Percentiles rank a stretch among this genome's conserved stretches.
Conservation (phyloP, 2,888 invertebrate genomes). For the Nycteola revayana region DNA sequence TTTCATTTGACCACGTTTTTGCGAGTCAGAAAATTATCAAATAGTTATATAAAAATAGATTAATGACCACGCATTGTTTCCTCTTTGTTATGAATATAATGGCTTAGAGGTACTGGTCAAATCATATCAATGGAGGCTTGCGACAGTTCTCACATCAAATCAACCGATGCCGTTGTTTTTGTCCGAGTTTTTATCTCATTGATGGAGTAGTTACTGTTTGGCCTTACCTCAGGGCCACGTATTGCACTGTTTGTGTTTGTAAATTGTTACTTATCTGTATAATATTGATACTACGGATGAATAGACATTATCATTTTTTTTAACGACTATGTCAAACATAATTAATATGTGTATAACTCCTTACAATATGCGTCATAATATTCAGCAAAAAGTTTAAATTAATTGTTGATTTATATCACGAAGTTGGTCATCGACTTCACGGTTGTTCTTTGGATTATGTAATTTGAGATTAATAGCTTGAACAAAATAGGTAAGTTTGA, state of each 20-base stretch:
- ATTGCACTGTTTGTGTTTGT: slow-evolving; percentile 32
- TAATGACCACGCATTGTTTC: too few relatives aligned
- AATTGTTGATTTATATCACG: slow-evolving; percentile 69
- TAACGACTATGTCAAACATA: slow-evolving; percentile 44
- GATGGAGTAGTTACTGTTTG: slow-evolving; percentile 27
- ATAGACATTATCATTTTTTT: slow-evolving; percentile 38
- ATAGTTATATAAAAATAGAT: too few relatives aligned
- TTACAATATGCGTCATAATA: slow-evolving; percentile 44
- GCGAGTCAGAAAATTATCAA: too few relatives aligned
- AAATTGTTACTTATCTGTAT: slow-evolving; percentile 19
- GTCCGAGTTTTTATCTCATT: slow-evolving; percentile 29
- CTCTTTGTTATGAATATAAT: too few relatives aligned
- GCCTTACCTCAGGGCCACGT: slow-evolving; percentile 48
- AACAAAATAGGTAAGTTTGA: slow-evolving; percentile 12
- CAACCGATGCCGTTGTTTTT: slow-evolving; percentile 31
- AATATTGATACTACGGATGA: slow-evolving; percentile 41
- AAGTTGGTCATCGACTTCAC: slow-evolving; percentile 43
- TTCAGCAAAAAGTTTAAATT: slow-evolving; percentile 56
- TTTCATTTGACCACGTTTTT: too few relatives aligned
- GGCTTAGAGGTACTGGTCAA: too few relatives aligned
- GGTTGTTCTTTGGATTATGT: slow-evolving; percentile 21
- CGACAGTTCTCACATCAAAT: slow-evolving; percentile 35
- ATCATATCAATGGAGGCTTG: slow-evolving; percentile 9
- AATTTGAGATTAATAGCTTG: slow-evolving; percentile 18
- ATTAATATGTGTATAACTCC: slow-evolving; percentile 39